Percentiles rank a stretch among this genome's conserved stretches.
phyloP scores from a whole-genome alignment of 2,797 vertebrate genomes.

The Pantherophis alleghaniensis region DNA sequence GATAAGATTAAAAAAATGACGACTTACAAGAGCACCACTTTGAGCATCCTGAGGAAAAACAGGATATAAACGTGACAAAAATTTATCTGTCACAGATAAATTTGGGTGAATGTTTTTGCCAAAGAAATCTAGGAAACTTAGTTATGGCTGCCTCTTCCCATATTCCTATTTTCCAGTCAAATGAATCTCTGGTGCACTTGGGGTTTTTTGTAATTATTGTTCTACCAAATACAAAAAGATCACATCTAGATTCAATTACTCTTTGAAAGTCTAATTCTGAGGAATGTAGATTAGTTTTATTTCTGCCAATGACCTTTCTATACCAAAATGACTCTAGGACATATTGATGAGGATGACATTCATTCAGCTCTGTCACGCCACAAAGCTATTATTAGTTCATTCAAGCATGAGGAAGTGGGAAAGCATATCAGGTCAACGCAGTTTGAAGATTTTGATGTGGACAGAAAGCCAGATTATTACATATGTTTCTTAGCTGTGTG shows the following conservation, averaged over 20 bases:
- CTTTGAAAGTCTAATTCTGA: constrained; percentile 36
- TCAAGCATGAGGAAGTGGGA: constrained; percentile 61
- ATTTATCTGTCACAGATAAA: not conserved
- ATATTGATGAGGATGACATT: constrained; percentile 55
- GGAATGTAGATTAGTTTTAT: constrained; percentile 21
- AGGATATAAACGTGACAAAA: not conserved
- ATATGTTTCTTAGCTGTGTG: constrained; percentile 52
- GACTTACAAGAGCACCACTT: not conserved
- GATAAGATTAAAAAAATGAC: not conserved
- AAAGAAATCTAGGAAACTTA: not conserved
- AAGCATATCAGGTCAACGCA: constrained; percentile 46
- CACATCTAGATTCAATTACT: not conserved
- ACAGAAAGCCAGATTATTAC: constrained; percentile 49
- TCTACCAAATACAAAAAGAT: not conserved
- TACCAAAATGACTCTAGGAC: constrained; percentile 51
- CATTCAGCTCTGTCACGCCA: constrained; percentile 54
- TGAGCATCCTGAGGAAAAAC: not conserved
- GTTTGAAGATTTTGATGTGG: constrained; percentile 50
- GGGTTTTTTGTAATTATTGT: not conserved
- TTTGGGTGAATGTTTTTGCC: constrained; percentile 10
- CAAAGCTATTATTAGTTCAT: constrained; percentile 70
- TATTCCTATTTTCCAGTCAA: constrained; percentile 17
- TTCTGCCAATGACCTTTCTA: constrained; percentile 61
- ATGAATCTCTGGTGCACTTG: not conserved
- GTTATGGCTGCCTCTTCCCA: not conserved